phyloP scores from a whole-genome alignment of 2,888 invertebrate genomes.

The Nyleta sp. region DNA sequence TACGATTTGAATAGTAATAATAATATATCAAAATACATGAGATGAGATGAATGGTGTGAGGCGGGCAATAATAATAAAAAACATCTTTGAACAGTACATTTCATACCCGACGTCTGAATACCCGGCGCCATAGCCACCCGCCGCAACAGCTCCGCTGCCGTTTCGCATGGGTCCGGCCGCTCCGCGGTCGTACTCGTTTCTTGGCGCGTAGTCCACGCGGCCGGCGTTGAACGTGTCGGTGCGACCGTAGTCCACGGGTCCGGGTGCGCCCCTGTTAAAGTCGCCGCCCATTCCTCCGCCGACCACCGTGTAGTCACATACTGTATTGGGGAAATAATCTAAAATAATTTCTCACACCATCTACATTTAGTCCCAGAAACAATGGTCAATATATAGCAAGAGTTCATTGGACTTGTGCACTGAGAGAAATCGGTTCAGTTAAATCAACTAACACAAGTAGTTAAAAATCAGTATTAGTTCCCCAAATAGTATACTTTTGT shows the following conservation, averaged over 20 bases:
- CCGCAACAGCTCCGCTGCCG: constrained; percentile 78
- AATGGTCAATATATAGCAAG: too few species aligned
- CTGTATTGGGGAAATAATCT: constrained; percentile 67
- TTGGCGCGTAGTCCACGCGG: constrained; percentile 79
- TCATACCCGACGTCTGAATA: constrained; percentile 80
- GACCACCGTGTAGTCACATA: constrained; percentile 71
- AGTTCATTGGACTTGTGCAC: too few species aligned
- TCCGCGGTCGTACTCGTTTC: constrained; percentile 79
- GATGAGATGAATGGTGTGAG: constrained; percentile 5
- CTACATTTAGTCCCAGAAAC: constrained; percentile 30
- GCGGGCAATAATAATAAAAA: constrained; percentile 40
- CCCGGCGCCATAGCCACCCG: constrained; percentile 78
- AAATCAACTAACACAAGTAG: too few species aligned
- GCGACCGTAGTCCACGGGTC: constrained; percentile 80
- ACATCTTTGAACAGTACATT: constrained; percentile 41
- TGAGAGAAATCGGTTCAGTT: too few species aligned
- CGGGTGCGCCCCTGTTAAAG: constrained; percentile 78
- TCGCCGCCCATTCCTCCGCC: constrained; percentile 79
- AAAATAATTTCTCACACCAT: constrained; percentile 57
- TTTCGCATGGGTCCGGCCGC: constrained; percentile 81
- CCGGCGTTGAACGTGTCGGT: constrained; percentile 79
- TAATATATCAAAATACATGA: neutral
- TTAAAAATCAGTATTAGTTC: too few species aligned
- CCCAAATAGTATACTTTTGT: too few species aligned
- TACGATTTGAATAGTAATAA: constrained; percentile 42